Evolutionary conservation across 1,140 invertebrate genomes (phyloP), one percentile per base, ranked within the genome.

Genomic region (Aleiodes sp.): DNA sequence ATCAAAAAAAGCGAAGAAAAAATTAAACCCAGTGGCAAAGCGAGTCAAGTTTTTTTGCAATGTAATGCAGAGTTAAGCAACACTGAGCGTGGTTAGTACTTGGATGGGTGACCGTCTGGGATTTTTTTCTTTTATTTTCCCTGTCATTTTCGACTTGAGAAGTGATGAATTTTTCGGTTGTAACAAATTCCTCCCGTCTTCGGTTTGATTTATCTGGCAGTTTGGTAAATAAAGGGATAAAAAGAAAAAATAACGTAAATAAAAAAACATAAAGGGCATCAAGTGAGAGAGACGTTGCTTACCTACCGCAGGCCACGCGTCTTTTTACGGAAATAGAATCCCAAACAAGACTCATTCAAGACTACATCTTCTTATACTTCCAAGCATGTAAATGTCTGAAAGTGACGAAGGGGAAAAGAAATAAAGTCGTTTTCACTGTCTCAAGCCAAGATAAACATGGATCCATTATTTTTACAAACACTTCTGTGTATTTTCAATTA

Each of bases 261-360:
- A 52, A 24, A 52, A n/a, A n/a, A 52, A 52, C 16, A 52, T 52
- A 21, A 52, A 52, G 46, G 46, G 46, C 46, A n/a, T 52, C 46
- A 43, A n/a, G n/a, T n/a, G n/a, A n/a, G n/a, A n/a, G n/a, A n/a
- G n/a, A n/a, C n/a, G n/a, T 43, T 43, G 46, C 21, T 52, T 52
- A 52, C 46, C 46, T 52, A 52, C 46, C 46, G 46, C 46, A 43
- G 39, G 3, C 39, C 39, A 52, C 21, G 46, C 16, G 16, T 6
- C 46, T 24, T n/a, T n/a, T n/a, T 52, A 52, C 46, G 46, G 16
- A 52, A 52, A 52, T 52, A 52, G 46, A 52, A 52, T n/a, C 46
- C 46, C 26, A 52, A 52, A 52, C 46, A 52, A 52, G 46, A 52
- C 46, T n/a, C 46, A 52, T 52, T 52, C 26, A n/a, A n/a, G n/a